These are phyloP conservation scores for Chamaetylas fuelleborni DNA, from an alignment of 2,113 vertebrate genomes.

Conservation along the genomic window DNA sequence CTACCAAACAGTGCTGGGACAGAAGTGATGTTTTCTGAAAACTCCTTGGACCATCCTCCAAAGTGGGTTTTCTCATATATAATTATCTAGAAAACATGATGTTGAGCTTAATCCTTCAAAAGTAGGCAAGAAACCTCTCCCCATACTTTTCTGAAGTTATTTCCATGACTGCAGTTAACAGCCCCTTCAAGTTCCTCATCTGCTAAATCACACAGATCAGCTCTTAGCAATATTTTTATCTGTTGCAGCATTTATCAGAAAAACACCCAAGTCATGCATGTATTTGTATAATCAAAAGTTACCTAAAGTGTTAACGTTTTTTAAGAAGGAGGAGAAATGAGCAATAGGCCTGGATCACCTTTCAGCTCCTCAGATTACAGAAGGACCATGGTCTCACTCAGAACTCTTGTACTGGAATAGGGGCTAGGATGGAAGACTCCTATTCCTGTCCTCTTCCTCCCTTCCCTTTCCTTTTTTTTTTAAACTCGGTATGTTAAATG, in stretches of 20 bases:
- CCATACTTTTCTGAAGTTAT: not conserved
- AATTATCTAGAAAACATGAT: constrained; percentile 74
- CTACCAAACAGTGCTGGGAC: constrained; percentile 61
- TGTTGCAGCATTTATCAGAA: not conserved
- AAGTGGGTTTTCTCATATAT: constrained; percentile 80
- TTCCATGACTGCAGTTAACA: not conserved
- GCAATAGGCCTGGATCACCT: not conserved
- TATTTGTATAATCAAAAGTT: not conserved
- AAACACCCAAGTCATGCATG: not conserved
- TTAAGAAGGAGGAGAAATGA: not conserved
- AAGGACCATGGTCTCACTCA: not conserved
- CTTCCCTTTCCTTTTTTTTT: not conserved
- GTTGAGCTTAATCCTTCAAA: not conserved
- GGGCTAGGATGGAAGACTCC: not conserved
- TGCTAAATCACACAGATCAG: not conserved
- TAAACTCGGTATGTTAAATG: not conserved
- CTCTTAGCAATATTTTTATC: not conserved
- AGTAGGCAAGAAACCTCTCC: not conserved
- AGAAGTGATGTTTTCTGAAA: constrained; percentile 75
- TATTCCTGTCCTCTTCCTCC: not conserved
- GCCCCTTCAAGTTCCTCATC: not conserved
- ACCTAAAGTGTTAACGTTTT: not conserved
- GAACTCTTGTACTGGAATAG: not conserved
- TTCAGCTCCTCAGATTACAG: not conserved
- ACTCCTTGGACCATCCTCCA: constrained; percentile 72